phyloP scores from a whole-genome alignment of 53 echinoderm and acorn worm species.

The Arbacia lixula region DNA sequence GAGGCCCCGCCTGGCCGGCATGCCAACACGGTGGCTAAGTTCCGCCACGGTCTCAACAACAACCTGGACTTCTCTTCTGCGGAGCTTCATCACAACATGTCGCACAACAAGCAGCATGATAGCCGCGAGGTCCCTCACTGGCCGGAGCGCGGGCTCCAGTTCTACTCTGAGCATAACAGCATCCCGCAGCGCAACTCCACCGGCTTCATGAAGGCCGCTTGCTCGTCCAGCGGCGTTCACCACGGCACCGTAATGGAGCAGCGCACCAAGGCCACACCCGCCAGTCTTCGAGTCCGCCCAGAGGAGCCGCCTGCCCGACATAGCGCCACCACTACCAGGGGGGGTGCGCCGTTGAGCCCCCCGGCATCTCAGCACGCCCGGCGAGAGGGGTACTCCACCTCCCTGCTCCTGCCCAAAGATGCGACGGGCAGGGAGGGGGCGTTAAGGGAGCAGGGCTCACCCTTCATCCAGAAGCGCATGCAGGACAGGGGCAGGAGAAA shows the following conservation, averaged over 20 bases:
- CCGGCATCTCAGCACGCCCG: slow-evolving; percentile 11
- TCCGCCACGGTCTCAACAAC: slow-evolving; percentile 60
- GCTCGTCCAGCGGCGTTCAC: slow-evolving; percentile 14
- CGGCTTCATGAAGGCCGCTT: slow-evolving; percentile 23
- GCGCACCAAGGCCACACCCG: slow-evolving; percentile 44
- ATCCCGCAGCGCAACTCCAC: slow-evolving; percentile 31
- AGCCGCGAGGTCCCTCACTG: slow-evolving; percentile 27
- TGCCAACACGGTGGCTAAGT: slow-evolving; percentile 4
- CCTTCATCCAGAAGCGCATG: slow-evolving; percentile 83
- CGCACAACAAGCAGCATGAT: slow-evolving; percentile 65
- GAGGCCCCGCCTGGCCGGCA: neutral
- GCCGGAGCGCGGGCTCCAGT: slow-evolving; percentile 35
- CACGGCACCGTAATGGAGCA: slow-evolving; percentile 1
- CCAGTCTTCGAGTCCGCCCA: slow-evolving; percentile 21
- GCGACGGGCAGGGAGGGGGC: slow-evolving; percentile 35
- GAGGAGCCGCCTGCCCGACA: too few species aligned
- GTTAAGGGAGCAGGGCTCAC: slow-evolving; percentile 72
- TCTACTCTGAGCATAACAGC: slow-evolving; percentile 49
- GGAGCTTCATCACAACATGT: slow-evolving; percentile 68
- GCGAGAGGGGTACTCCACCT: slow-evolving; percentile 13
- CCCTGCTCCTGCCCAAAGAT: slow-evolving; percentile 27
- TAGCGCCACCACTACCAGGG: too few species aligned
- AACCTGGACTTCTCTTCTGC: slow-evolving; percentile 47
- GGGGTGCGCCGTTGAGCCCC: neutral
- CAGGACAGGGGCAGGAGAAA: slow-evolving; percentile 68